phyloP scores from a whole-genome alignment of 1,140 invertebrate species.

The Drosophila lini region DNA sequence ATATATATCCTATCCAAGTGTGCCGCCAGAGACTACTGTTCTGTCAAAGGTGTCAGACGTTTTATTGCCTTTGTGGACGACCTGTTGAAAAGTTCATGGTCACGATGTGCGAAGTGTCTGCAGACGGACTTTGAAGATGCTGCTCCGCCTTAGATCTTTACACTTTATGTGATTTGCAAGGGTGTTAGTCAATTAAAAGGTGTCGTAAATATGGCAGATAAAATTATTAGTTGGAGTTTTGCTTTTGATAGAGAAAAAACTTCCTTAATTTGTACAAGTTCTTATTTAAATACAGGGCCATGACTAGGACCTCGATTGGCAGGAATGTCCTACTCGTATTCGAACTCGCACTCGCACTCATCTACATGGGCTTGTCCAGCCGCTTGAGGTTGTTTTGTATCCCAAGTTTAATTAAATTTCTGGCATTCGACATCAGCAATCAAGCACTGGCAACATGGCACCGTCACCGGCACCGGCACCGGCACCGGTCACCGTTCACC shows the following conservation, averaged over 20 bases:
- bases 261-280: background rate
- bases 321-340: background rate
- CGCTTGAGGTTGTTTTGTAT: slow-evolving; percentile 49
- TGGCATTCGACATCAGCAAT: slow-evolving; percentile 53
- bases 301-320: slow-evolving; percentile 5
- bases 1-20: slow-evolving; percentile 14
- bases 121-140: slow-evolving; percentile 33
- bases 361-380: slow-evolving; percentile 38
- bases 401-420: slow-evolving; percentile 68
- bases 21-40: slow-evolving; percentile 32
- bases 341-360: slow-evolving; percentile 5
- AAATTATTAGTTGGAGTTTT: background rate
- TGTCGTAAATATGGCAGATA: background rate
- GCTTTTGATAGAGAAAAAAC: background rate
- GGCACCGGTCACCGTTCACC: slow-evolving; percentile 1
- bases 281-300: slow-evolving; percentile 1
- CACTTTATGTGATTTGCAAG: slow-evolving; percentile 18
- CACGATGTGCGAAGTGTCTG: slow-evolving; percentile 29
- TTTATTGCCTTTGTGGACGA: slow-evolving; percentile 69
- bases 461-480: slow-evolving; percentile 20
- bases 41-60: slow-evolving; percentile 76
- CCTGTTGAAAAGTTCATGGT: slow-evolving; percentile 79
- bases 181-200: slow-evolving; percentile 29
- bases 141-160: slow-evolving; percentile 23
- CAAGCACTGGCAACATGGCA: slow-evolving; percentile 43